phyloP scores from a whole-genome alignment of 2,797 vertebrate genomes.

The Lophius americanus region DNA sequence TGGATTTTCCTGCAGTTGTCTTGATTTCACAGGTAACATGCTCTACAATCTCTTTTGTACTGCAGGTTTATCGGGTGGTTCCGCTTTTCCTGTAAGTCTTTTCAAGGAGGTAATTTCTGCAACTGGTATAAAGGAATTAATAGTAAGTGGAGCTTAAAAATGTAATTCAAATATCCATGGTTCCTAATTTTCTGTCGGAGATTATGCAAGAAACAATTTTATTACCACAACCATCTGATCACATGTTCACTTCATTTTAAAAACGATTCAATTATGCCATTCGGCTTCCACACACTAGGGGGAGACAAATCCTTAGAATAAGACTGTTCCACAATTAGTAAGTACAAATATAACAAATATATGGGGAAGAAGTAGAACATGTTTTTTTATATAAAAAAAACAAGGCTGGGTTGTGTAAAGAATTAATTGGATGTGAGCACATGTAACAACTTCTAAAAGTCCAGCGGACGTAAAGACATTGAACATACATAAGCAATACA shows the following conservation, averaged over 20 bases:
- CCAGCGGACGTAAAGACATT: conserved; percentile 47
- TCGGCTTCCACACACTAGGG: conserved; percentile 37
- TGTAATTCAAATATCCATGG: not conserved
- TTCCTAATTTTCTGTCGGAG: not conserved
- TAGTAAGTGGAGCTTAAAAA: conserved; percentile 80
- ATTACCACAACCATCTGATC: not conserved
- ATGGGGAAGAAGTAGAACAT: not conserved
- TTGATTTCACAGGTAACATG: not conserved
- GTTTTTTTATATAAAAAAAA: not conserved
- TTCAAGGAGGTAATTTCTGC: conserved; percentile 72
- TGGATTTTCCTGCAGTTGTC: not conserved
- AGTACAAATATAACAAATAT: too few species aligned
- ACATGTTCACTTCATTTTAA: not conserved
- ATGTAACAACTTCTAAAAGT: conserved; percentile 51
- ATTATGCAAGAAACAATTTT: not conserved
- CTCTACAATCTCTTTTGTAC: conserved; percentile 15
- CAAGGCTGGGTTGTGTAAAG: conserved; percentile 37
- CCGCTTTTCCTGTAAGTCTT: conserved; percentile 86
- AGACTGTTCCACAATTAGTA: not conserved
- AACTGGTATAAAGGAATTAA: conserved; percentile 79
- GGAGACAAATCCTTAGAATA: conserved; percentile 38
- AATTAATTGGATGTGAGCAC: conserved; percentile 70
- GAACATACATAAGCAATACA: conserved; percentile 58
- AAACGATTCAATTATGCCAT: conserved; percentile 5
- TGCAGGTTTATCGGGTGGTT: conserved; percentile 87